Evolutionary conservation across 2,113 vertebrate genomes (phyloP).

Genomic region (Erythrolamprus reginae): DNA sequence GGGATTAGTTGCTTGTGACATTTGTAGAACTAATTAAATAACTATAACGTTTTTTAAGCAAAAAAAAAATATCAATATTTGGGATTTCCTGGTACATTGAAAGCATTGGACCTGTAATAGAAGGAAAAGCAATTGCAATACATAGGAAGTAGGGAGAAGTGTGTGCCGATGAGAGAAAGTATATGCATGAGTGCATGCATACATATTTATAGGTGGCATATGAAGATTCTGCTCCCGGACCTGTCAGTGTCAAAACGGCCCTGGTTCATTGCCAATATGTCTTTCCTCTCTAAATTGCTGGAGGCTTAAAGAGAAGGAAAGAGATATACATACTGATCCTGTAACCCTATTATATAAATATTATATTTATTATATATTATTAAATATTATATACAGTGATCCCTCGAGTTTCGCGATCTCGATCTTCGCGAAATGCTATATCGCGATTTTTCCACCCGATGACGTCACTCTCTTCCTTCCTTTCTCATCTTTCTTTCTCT

Average conservation of each 20-base stretch:
- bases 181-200: neutral
- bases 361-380: too few species aligned
- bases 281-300: neutral
- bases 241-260: neutral
- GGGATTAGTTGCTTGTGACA: neutral
- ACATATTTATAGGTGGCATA: neutral
- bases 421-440: too few species aligned
- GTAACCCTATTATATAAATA: neutral
- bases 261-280: neutral
- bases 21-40: neutral
- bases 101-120: neutral
- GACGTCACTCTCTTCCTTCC: too few species aligned
- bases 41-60: too few species aligned
- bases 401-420: too few species aligned
- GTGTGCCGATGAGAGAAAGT: neutral
- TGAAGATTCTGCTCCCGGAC: neutral
- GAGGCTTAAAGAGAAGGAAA: neutral
- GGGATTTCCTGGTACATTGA: neutral
- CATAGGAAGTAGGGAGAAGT: neutral
- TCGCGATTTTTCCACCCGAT: too few species aligned
- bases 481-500: too few species aligned
- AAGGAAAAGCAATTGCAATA: neutral
- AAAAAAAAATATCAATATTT: neutral
- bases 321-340: neutral
- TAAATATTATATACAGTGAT: too few species aligned